These are phyloP conservation scores for Spea hammondii DNA, from an alignment of 2,797 vertebrate genomes.

Conservation along the genomic window DNA sequence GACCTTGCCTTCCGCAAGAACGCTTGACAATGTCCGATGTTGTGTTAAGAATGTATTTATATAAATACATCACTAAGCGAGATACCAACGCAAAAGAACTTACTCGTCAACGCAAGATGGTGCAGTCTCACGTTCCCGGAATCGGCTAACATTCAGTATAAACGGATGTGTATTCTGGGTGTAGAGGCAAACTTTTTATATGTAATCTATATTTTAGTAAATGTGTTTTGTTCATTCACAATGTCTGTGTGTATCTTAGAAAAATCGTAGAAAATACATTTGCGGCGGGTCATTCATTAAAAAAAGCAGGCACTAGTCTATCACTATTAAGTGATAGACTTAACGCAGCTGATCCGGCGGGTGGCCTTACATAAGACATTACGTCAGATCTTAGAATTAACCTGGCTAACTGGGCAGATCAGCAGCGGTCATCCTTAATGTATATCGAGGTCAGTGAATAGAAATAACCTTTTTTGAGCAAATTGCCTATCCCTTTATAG, in stretches of 20 bases:
- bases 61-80: background rate
- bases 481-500: too few relatives aligned
- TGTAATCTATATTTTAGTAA: slow-evolving; percentile 52
- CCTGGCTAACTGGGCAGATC: too few relatives aligned
- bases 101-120: background rate
- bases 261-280: background rate
- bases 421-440: too few relatives aligned
- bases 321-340: too few relatives aligned
- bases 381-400: too few relatives aligned
- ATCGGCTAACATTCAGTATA: slow-evolving; percentile 24
- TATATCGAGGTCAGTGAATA: too few relatives aligned
- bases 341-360: too few relatives aligned
- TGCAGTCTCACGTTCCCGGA: slow-evolving; percentile 32
- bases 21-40: slow-evolving; percentile 1
- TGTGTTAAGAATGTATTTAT: slow-evolving; percentile 12
- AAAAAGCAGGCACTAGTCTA: too few relatives aligned
- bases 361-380: too few relatives aligned
- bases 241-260: background rate
- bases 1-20: background rate
- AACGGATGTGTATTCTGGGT: slow-evolving; percentile 17
- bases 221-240: slow-evolving; percentile 47
- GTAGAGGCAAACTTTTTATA: slow-evolving; percentile 38
- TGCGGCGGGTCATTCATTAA: too few relatives aligned
- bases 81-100: background rate
- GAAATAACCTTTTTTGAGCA: too few relatives aligned